Evolutionary conservation across 2,888 invertebrate genomes (phyloP), one percentile per base, ranked within the genome.

Genomic region (Acleris laterana): DNA sequence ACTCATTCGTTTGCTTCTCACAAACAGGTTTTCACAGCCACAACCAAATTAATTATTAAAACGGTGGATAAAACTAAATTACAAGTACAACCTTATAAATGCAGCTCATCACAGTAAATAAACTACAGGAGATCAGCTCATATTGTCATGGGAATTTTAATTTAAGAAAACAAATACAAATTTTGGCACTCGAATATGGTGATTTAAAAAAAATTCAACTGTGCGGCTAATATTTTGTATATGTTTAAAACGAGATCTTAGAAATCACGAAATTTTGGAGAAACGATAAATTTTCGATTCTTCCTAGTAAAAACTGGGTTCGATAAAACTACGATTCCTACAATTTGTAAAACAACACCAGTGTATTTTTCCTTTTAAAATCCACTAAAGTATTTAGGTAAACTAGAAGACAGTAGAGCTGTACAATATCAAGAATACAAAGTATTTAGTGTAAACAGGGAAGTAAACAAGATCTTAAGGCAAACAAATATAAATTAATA

Each of bases 401-500:
- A 65, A 56, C 44, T 51, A 32, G 59, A 46, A 22, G 25, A 60
- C 50, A 59, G 17, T 55, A 68, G 59, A 63, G 25, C 22, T 53
- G 28, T 58, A 63, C 55, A 63, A 55, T 65, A 65, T 65, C 60
- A 60, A 60, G 55, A 61, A 65, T 61, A 66, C 56, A 62, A 62
- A 66, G 48, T 62, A 65, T 55, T 56, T 46, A 46, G 32, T 62
- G 61, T 66, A 66, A 56, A 61, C 56, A 51, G 51, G 60, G 32
- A 65, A 68, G 59, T 71, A 68, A 69, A 72, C 63, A 69, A 25
- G 56, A 25, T 62, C 32, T 32, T 56, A 62, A 68, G 74, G 78
- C 74, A 77, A 80, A 82, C 66, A 59, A 73, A 72, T 68, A 70
- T 17, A 50, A 65, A 65, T 59, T 71, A 78, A 81, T 80, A 79